Base-by-base conservation (phyloP, 2,113 vertebrate genomes). In the Pleuronectes platessa region DNA sequence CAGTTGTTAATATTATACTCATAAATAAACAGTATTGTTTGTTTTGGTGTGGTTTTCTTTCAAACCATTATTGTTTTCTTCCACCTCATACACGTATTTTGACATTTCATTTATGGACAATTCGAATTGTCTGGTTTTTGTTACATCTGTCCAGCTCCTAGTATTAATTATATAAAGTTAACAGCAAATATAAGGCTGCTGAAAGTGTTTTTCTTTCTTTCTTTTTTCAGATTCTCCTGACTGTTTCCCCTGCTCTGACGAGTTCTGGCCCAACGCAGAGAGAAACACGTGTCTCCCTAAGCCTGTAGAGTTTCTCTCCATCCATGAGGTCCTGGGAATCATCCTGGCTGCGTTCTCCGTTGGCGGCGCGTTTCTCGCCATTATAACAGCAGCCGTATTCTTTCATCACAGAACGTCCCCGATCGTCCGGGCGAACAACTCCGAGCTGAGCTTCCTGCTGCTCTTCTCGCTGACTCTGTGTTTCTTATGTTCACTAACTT, bases 371-470 rank as follows among this genome's bases (percentile, higher is more conserved):
- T 87, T 75, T 42, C 55, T 91, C 12, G 71, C 92, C 31, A 61
- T 91, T 6, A 63, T 74, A 47, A 84, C 86, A 26, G 73, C 83
- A 2, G 64, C 82, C 11, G 73, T 92, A 4, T 94, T 93, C 71
- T 90, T 88, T 23, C 77, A 9, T 59, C 66, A 93, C 78, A 91
- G 81, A 23, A 61, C 76, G 1, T 88, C 92, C 13, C 90, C 92
- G 0, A 92, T 94, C 37, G 90, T 94, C 18, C 88, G 66, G 42
- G 93, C 92, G 74, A 93, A 92, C 65, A 94, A 94, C 78, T 92
- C 90, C 26, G 91, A 93, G 68, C 84, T 93, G 68, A 92, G 91
- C 62, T 92, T 92, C 63, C 68, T 93, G 51, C 69, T 91, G 75
- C 84, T 90, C 37, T 82, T 91, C 61, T 90, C 88, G 4, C 63